Percentiles rank a stretch among this genome's conserved stretches.
These are phyloP conservation scores for Pyrrhosoma nymphula DNA, from an alignment of 2,888 invertebrate genomes.

Conservation along the genomic window DNA sequence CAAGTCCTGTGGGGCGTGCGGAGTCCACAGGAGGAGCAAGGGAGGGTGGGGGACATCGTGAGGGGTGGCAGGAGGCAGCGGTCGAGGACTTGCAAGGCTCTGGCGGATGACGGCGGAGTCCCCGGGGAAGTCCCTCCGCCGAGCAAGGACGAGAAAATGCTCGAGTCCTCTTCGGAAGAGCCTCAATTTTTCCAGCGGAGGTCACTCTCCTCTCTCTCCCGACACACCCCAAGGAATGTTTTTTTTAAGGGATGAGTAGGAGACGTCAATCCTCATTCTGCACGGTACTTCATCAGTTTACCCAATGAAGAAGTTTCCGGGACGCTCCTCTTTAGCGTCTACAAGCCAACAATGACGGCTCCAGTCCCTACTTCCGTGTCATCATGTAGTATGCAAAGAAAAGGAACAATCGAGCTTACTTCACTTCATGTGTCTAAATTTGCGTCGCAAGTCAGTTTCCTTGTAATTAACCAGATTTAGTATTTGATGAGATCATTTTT, in stretches of 20 bases:
- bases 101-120: neutral
- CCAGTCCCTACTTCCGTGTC: neutral
- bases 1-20: conserved; percentile 14
- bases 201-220: neutral
- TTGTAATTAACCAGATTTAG: too few relatives aligned
- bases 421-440: too few relatives aligned
- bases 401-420: too few relatives aligned
- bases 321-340: neutral
- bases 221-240: neutral
- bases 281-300: conserved; percentile 5
- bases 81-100: neutral
- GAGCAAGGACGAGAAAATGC: neutral
- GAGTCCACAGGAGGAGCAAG: neutral
- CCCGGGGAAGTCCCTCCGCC: neutral
- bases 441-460: too few relatives aligned
- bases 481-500: too few relatives aligned
- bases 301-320: neutral
- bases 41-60: neutral
- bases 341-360: too few relatives aligned
- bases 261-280: neutral
- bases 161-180: neutral
- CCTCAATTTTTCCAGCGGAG: neutral
- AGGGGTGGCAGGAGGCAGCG: neutral
- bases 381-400: neutral
- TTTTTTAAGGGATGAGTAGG: neutral